Base-by-base conservation (phyloP, 2,113 vertebrate genomes). In the Tauraco erythrolophus region DNA sequence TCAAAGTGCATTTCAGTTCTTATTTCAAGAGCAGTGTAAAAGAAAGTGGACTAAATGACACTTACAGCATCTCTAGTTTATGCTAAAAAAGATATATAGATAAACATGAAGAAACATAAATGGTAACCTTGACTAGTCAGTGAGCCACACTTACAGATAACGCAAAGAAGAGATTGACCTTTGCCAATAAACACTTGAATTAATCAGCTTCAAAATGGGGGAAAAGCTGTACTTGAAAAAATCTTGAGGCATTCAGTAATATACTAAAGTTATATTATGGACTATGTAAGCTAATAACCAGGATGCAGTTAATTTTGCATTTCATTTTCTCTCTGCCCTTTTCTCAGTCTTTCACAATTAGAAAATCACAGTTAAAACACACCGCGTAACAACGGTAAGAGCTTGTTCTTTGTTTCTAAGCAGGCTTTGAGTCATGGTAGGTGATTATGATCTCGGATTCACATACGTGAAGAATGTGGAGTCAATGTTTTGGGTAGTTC, bases 1-100 rank as follows among this genome's bases (percentile, higher is more conserved):
- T 95, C 62, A 68, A 89, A 91, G 48, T 72, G 45, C 41, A 76
- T 89, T 84, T 88, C 57, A 69, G 45, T 72, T 93, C 84, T 85
- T 88, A 37, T 57, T 92, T 92, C 50, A 79, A 93, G 41, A 87
- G 50, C 18, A 27, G 31, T 25, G 17, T 79, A 50, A 68, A 89
- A 92, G 19, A 84, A 94, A 66, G 53, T 28, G 21, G 48, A 56
- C n/a, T 87, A 43, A 75, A 91, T 64, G 15, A 58, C 43, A 75
- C 14, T 86, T 85, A 60, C 1, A 2, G 1, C 39, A 70, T 81
- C 31, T 88, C 16, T 66, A 16, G 17, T 91, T 82, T 65, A 17
- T 72, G n/a, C 37, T 93, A 23, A 90, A 65, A 84, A 93, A 61
- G 39, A 68, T 75, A 50, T 7, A 70, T 2, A 7, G 19, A 65